phyloP scores from a whole-genome alignment of 2,888 invertebrate genomes.

The Hirudinaria manillensis region DNA sequence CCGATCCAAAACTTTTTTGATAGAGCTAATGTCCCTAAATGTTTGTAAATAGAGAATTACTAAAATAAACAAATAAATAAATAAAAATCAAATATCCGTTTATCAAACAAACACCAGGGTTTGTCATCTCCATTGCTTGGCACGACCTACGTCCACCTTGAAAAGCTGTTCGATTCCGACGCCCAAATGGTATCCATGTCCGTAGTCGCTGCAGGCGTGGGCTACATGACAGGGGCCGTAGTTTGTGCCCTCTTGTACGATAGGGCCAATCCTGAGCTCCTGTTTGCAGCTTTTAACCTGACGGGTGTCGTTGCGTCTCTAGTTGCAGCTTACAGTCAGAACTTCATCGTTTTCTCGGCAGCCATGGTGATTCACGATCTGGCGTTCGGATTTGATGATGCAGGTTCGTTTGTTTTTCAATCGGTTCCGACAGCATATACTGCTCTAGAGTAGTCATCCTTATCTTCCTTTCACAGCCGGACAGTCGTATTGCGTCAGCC shows the following conservation, averaged over 20 bases:
- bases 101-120: not conserved
- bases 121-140: constrained; percentile 28
- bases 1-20: no score
- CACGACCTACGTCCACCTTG: constrained; percentile 33
- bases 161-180: constrained; percentile 21
- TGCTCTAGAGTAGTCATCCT: not conserved
- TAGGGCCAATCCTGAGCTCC: constrained; percentile 28
- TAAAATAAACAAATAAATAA: no score
- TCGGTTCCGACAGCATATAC: not conserved
- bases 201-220: constrained; percentile 20
- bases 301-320: not conserved
- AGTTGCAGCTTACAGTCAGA: constrained; percentile 13
- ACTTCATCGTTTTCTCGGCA: constrained; percentile 20
- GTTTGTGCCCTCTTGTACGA: constrained; percentile 34
- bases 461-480: constrained; percentile 30
- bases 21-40: no score
- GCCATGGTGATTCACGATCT: constrained; percentile 25
- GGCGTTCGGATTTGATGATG: constrained; percentile 32
- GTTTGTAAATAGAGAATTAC: no score
- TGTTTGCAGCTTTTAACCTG: constrained; percentile 20
- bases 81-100: no score
- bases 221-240: constrained; percentile 33
- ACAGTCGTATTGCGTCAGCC: constrained; percentile 34
- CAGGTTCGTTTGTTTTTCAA: constrained; percentile 25
- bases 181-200: constrained; percentile 25